These are phyloP conservation scores for Bufo gargarizans DNA, from an alignment of 2,113 vertebrate genomes.

Conservation along the genomic window DNA sequence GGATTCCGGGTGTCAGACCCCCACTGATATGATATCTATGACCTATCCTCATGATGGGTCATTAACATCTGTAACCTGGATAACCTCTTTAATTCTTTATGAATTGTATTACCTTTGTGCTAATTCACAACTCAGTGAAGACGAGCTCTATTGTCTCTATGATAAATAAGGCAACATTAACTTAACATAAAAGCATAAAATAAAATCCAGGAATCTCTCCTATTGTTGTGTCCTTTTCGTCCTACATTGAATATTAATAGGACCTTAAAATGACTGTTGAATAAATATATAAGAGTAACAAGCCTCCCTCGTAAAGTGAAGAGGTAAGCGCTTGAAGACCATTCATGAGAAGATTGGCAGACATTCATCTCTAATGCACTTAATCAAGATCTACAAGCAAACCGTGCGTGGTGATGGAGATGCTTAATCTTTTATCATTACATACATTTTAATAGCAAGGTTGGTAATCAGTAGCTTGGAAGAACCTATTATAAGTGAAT, in stretches of 20 bases:
- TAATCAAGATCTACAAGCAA: conserved; percentile 51
- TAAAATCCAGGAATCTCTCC: not conserved
- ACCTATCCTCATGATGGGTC: no score
- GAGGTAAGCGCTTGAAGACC: conserved; percentile 21
- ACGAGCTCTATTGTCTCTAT: not conserved
- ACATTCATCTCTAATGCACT: conserved; percentile 35
- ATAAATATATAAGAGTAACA: conserved; percentile 35
- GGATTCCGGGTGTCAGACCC: no score
- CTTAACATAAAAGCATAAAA: not conserved
- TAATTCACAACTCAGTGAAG: not conserved
- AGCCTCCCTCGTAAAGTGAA: conserved; percentile 34
- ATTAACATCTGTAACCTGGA: no score
- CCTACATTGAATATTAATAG: conserved; percentile 33
- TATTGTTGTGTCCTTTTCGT: conserved; percentile 15
- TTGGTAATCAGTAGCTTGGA: conserved; percentile 56
- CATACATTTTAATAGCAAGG: conserved; percentile 56
- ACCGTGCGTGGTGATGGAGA: conserved; percentile 28
- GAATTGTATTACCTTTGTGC: conserved; percentile 14
- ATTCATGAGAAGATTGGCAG: conserved; percentile 42
- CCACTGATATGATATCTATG: no score
- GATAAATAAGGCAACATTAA: conserved; percentile 15
- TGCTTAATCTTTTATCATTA: conserved; percentile 51
- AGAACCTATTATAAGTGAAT: conserved; percentile 55
- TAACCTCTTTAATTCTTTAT: not conserved
- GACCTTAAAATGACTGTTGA: conserved; percentile 30